A percentile compares a stretch with the other conserved stretches of the same genome.
phyloP scores from a whole-genome alignment of 2,113 vertebrate genomes.

The Python bivittatus region DNA sequence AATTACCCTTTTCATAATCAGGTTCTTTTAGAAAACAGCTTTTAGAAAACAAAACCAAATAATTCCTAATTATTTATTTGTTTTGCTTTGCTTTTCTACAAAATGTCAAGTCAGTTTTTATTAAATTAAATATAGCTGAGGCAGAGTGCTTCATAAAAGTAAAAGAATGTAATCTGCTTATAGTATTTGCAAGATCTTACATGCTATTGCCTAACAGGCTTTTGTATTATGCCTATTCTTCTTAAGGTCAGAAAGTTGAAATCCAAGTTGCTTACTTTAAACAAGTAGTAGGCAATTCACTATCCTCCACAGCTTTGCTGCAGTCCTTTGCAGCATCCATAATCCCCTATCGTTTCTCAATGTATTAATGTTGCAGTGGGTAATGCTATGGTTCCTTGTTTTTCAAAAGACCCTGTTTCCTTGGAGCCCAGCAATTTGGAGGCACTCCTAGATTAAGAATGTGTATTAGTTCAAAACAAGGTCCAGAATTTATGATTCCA shows the following conservation, averaged over 20 bases:
- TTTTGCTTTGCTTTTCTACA: not conserved
- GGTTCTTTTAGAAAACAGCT: not conserved
- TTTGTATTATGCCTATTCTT: not conserved
- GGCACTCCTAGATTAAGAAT: not conserved
- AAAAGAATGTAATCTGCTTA: not conserved
- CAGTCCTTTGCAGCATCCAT: not conserved
- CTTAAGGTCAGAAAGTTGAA: not conserved
- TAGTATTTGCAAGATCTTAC: not conserved
- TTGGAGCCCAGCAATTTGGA: not conserved
- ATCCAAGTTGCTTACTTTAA: not conserved
- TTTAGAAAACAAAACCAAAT: not conserved
- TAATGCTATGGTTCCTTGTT: not conserved
- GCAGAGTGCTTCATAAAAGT: not conserved
- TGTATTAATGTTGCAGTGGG: not conserved
- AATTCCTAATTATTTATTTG: not conserved
- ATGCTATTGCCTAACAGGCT: not conserved
- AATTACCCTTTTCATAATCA: not conserved
- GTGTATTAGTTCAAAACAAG: not conserved
- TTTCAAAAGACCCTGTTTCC: not conserved
- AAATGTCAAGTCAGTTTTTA: not conserved
- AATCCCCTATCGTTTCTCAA: not conserved
- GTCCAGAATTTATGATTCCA: not conserved
- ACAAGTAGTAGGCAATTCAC: not conserved
- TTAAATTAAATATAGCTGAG: not conserved
- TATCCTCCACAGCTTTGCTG: too few relatives aligned